Evolutionary conservation across 1,140 invertebrate species (phyloP), one percentile per base, ranked within the genome.

Genomic region (Oncopodura yosiiana): DNA sequence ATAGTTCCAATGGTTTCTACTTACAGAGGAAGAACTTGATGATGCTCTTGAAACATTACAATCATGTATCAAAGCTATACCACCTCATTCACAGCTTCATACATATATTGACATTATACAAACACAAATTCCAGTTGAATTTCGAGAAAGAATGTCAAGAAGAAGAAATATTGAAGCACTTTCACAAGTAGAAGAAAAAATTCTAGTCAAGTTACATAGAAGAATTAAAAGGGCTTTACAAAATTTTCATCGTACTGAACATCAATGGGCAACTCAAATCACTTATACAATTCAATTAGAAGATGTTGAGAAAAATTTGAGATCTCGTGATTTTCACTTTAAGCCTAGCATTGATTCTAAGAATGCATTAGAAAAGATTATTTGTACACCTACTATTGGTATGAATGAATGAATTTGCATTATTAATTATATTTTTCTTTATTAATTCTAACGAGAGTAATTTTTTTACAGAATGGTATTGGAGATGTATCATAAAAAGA

Each of bases 21-120:
- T n/a, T n/a, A n/a, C 94, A 11, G 93, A 97, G 73, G 94, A 98
- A 74, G 83, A 82, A 62, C 79, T 98, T 1, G 92, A 96, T 70
- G 93, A 97, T 75, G 82, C 91, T 58, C 74, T 98, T 39, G 89
- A 95, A 75, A 42, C 38, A 32, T 8, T 49, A 27, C 19, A 24
- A 12, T 30, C 29, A 32, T 24, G 26, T 12, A 3, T 32, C 12
- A 46, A 46, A 18, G 19, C 44, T n/a, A 14, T 46, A 4, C 24
- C 42, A 9, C 9, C 37, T 4, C 9, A 16, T 8, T 41, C 53
- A 3, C 23, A 36, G 9, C 26, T 45, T 34, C 36, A 32, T 18
- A 29, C 29, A n/a, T 79, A 84, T 66, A 74, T 88, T 37, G 90
- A 95, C 65, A 91, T 84, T 0, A 94, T 97, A 66, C 74, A 94